Conservation (phyloP, 2,888 invertebrate genomes). For the Helicoverpa assulta region DNA sequence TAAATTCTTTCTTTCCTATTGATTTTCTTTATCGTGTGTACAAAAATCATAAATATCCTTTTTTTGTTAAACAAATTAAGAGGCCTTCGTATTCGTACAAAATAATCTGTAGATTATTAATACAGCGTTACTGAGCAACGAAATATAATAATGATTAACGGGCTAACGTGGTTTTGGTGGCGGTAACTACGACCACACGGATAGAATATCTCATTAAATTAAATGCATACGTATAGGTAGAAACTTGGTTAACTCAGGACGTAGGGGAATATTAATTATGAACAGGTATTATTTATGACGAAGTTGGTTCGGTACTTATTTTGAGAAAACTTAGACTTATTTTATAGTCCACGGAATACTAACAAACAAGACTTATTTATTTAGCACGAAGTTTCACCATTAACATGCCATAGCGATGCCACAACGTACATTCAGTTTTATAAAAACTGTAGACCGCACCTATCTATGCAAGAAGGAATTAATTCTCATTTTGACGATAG, state of each 20-base stretch:
- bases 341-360: no score
- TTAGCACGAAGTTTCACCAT: no score
- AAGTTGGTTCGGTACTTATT: background rate
- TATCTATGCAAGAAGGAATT: no score
- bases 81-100: background rate
- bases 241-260: background rate
- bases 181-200: constrained; percentile 8
- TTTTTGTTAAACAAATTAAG: background rate
- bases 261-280: constrained; percentile 2
- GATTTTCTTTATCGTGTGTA: no score
- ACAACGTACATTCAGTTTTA: no score
- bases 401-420: no score
- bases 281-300: background rate
- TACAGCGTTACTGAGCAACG: background rate
- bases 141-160: constrained; percentile 21
- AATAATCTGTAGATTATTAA: background rate
- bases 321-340: no score
- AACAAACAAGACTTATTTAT: no score
- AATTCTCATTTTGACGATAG: no score
- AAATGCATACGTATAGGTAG: constrained; percentile 6
- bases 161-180: constrained; percentile 7
- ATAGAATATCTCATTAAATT: constrained; percentile 23
- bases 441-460: no score
- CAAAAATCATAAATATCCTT: no score
- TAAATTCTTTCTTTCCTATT: no score